Evolutionary conservation across 2,888 invertebrate species (phyloP).

Genomic region (Galerucella pusilla): DNA sequence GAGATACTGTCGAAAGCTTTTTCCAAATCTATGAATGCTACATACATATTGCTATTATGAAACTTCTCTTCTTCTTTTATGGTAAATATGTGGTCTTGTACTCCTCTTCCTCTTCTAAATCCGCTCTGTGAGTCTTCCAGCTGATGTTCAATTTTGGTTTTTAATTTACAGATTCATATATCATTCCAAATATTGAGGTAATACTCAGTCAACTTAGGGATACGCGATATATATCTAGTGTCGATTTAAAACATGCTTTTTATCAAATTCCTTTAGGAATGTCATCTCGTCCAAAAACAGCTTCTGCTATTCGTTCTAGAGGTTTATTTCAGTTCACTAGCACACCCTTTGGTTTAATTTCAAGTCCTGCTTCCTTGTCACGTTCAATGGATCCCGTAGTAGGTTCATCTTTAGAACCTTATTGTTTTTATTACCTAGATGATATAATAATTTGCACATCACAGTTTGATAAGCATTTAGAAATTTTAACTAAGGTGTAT

Average conservation of each 20-base stretch:
- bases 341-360: conserved; percentile 35
- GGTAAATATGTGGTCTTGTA: no score
- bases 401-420: conserved; percentile 41
- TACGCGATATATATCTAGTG: conserved; percentile 53
- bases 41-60: no score
- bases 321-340: conserved; percentile 23
- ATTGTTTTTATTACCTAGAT: conserved; percentile 10
- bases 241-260: conserved; percentile 54
- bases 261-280: conserved; percentile 49
- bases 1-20: no score
- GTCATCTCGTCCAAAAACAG: background rate
- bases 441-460: conserved; percentile 29
- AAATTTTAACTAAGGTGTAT: no score
- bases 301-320: conserved; percentile 22
- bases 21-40: no score
- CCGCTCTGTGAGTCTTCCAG: no score
- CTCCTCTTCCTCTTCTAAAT: no score
- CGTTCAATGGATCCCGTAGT: conserved; percentile 42
- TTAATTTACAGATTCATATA: conserved; percentile 56
- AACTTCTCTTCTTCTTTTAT: no score
- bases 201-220: conserved; percentile 53
- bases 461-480: no score
- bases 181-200: conserved; percentile 51
- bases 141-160: no score
- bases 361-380: conserved; percentile 38